Conservation (phyloP, 2,113 vertebrate species). For the Siniperca chuatsi region DNA sequence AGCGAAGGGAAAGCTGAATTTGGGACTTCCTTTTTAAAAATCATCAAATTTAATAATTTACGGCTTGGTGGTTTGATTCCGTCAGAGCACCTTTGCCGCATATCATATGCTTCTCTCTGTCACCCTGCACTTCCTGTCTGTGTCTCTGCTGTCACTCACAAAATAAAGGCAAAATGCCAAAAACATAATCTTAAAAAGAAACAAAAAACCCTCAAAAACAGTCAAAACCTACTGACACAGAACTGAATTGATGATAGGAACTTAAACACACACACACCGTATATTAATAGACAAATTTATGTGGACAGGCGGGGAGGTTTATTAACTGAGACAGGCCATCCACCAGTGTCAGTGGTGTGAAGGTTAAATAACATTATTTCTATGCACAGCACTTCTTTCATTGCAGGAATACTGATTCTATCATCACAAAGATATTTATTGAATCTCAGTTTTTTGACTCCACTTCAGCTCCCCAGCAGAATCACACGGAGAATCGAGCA, state of each 20-base stretch:
- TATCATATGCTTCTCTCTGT: neutral
- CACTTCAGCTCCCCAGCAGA: neutral
- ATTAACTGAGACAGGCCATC: neutral
- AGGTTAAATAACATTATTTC: neutral
- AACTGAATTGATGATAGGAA: neutral
- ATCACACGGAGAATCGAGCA: constrained; percentile 20
- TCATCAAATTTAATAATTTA: too few species aligned
- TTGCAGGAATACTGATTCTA: constrained; percentile 14
- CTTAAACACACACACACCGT: neutral
- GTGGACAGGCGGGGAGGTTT: neutral
- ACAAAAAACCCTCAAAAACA: neutral
- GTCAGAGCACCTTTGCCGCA: neutral
- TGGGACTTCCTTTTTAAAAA: neutral
- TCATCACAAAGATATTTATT: constrained; percentile 16
- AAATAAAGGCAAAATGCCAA: neutral
- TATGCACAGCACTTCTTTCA: neutral
- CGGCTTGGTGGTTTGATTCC: too few species aligned
- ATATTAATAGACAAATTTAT: neutral
- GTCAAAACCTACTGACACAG: neutral
- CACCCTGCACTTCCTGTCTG: neutral
- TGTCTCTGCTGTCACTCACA: neutral
- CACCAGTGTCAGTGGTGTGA: neutral
- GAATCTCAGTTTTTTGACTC: neutral
- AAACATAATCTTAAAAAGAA: neutral
- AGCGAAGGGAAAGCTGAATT: neutral